Conservation (phyloP, 2,888 invertebrate genomes). For the Mantis religiosa region DNA sequence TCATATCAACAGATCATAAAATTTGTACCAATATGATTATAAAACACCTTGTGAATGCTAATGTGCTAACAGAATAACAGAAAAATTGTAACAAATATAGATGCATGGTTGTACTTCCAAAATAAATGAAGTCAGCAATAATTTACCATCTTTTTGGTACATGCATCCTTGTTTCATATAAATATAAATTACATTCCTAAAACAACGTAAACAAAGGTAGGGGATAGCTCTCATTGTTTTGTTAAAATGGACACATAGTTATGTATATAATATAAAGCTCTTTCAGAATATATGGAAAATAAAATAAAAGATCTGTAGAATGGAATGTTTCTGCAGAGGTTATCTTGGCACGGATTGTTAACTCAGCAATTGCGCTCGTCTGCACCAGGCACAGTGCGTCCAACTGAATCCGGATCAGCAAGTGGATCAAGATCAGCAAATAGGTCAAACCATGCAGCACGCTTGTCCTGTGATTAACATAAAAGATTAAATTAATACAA, state of each 20-base stretch:
- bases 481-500: neutral
- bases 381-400: slow-evolving; percentile 37
- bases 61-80: neutral
- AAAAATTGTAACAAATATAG: neutral
- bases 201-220: neutral
- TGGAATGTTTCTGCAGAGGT: neutral
- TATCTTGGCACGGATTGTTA: neutral
- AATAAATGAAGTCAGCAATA: neutral
- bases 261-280: neutral
- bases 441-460: slow-evolving; percentile 72
- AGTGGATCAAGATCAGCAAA: slow-evolving; percentile 92
- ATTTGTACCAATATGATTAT: neutral
- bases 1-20: neutral
- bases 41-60: neutral
- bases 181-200: neutral
- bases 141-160: neutral
- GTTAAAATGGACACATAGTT: neutral
- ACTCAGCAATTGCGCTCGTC: slow-evolving; percentile 38
- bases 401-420: slow-evolving; percentile 69
- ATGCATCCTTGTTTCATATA: neutral
- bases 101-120: neutral
- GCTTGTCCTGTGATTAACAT: slow-evolving; percentile 18
- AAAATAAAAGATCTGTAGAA: neutral
- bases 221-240: neutral
- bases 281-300: neutral